These are phyloP conservation scores for Drosophila kikkawai DNA, from an alignment of 1,140 invertebrate species.

Conservation along the genomic window DNA sequence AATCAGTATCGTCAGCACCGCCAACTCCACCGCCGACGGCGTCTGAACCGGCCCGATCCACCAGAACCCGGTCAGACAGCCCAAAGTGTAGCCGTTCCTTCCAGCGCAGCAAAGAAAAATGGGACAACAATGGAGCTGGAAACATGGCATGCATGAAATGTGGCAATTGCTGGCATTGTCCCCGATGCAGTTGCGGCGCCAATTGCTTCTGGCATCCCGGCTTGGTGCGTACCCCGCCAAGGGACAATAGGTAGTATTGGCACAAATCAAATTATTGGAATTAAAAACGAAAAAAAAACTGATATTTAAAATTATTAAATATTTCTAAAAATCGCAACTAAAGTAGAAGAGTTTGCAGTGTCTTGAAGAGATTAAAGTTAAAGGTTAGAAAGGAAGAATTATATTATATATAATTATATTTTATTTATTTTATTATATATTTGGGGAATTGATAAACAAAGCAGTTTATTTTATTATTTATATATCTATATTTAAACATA, in stretches of 20 bases:
- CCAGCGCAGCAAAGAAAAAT: slow-evolving; percentile 25
- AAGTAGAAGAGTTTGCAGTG: too few relatives aligned
- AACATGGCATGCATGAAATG: slow-evolving; percentile 43
- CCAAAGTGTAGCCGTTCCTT: slow-evolving; percentile 29
- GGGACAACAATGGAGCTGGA: slow-evolving; percentile 12
- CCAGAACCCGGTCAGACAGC: slow-evolving; percentile 6
- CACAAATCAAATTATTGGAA: neutral
- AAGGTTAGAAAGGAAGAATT: neutral
- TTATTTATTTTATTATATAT: neutral
- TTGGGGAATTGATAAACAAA: neutral
- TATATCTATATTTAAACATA: neutral
- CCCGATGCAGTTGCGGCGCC: slow-evolving; percentile 49
- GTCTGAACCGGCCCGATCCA: neutral
- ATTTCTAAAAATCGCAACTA: neutral
- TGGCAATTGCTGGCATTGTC: slow-evolving; percentile 44
- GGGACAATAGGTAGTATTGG: slow-evolving; percentile 1
- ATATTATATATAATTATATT: too few relatives aligned
- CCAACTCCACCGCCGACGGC: neutral
- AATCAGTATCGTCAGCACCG: neutral
- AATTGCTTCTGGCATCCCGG: slow-evolving; percentile 53
- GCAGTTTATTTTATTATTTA: slow-evolving; percentile 1
- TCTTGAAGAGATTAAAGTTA: neutral
- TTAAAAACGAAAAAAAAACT: neutral
- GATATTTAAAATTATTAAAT: neutral
- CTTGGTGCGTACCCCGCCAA: slow-evolving; percentile 10